A percentile compares a stretch with the other conserved stretches of the same genome.
phyloP scores from a whole-genome alignment of 2,888 invertebrate genomes.

The Nomada ruficornis region DNA sequence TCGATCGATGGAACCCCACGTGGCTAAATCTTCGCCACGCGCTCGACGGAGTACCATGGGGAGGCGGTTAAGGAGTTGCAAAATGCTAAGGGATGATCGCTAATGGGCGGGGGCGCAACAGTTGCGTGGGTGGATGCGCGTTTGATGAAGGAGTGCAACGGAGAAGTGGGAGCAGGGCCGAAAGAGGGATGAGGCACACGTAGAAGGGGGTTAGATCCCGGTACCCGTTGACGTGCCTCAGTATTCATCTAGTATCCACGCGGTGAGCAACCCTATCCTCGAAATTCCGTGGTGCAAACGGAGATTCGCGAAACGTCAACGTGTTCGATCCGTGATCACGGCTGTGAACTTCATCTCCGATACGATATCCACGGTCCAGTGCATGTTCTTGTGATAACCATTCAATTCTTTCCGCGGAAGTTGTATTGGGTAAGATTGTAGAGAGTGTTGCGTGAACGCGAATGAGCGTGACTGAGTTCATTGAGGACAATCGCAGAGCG shows the following conservation, averaged over 20 bases:
- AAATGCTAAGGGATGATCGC: conserved; percentile 68
- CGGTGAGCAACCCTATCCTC: conserved; percentile 66
- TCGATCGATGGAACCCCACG: conserved; percentile 61
- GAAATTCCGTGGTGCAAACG: conserved; percentile 14
- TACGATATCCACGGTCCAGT: not conserved
- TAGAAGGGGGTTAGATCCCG: conserved; percentile 73
- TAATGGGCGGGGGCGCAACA: conserved; percentile 81
- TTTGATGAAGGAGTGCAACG: conserved; percentile 73
- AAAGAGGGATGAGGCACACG: conserved; percentile 66
- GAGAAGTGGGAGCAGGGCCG: conserved; percentile 62
- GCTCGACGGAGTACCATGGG: not conserved
- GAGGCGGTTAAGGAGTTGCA: conserved; percentile 35
- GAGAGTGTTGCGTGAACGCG: not conserved
- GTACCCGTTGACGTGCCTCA: conserved; percentile 76
- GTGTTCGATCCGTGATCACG: not conserved
- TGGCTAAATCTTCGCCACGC: conserved; percentile 52
- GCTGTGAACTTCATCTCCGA: too few species aligned
- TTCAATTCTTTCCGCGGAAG: not conserved
- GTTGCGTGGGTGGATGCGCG: conserved; percentile 83
- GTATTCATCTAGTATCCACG: conserved; percentile 75
- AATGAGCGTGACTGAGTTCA: not conserved
- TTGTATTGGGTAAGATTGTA: not conserved
- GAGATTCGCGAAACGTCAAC: conserved; percentile 9
- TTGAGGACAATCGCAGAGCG: not conserved
- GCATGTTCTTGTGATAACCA: conserved; percentile 2